Conservation (phyloP, 2,797 vertebrate species). For the Orestias chungarensis region DNA sequence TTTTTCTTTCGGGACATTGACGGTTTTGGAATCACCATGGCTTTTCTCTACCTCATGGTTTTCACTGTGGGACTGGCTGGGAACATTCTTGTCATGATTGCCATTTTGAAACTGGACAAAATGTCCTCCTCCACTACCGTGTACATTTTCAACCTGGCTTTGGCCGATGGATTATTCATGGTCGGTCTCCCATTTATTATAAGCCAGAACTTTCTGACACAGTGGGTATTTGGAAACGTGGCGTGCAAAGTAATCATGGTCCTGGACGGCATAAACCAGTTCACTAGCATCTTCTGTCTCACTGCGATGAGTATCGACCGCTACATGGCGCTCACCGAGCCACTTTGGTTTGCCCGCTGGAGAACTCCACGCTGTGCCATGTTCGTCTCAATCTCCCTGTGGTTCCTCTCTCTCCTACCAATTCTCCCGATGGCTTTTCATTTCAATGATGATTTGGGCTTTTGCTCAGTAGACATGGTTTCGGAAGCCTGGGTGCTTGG, state of each 20-base stretch:
- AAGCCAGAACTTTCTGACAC: conserved; percentile 75
- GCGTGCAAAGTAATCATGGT: conserved; percentile 80
- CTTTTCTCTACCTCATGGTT: conserved; percentile 72
- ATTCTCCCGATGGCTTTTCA: conserved; percentile 81
- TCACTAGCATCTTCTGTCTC: conserved; percentile 83
- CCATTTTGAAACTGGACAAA: conserved; percentile 78
- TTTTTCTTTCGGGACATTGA: conserved; percentile 33
- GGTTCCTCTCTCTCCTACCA: conserved; percentile 78
- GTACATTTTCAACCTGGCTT: conserved; percentile 81
- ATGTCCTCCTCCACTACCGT: conserved; percentile 79
- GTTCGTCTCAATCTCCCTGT: conserved; percentile 69
- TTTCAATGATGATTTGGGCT: conserved; percentile 62
- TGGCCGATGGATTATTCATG: conserved; percentile 85
- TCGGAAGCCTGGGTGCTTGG: conserved; percentile 70
- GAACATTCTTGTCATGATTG: conserved; percentile 74
- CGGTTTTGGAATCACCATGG: conserved; percentile 68
- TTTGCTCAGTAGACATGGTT: conserved; percentile 65
- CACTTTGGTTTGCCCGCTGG: conserved; percentile 72
- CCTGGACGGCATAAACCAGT: conserved; percentile 84
- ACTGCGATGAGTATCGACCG: conserved; percentile 83
- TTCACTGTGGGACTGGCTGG: conserved; percentile 77
- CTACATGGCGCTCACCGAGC: conserved; percentile 76
- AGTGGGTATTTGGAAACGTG: conserved; percentile 77
- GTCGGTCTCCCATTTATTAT: conserved; percentile 80
- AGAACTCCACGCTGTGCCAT: conserved; percentile 73